Evolutionary conservation across 2,113 vertebrate genomes (phyloP), one percentile per base, ranked within the genome.

Genomic region (Rhabdornis inornatus): DNA sequence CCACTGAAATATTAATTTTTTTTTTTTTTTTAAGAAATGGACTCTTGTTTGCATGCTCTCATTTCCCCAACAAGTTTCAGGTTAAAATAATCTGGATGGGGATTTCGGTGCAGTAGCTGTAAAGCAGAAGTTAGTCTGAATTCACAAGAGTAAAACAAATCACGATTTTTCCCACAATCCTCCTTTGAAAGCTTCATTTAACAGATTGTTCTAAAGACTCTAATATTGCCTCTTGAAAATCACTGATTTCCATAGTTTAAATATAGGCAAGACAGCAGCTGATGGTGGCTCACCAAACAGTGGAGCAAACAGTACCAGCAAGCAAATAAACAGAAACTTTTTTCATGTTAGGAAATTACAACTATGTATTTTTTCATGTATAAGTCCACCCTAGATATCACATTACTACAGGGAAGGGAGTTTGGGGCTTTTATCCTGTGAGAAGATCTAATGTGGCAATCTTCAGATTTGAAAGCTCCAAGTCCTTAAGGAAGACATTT

Each of bases 401-500:
- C 39, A 39, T 22, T 10, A 52, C 23, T 83, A 33, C 35, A 59
- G 13, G 14, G 49, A 90, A 88, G 27, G 33, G 52, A 66, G 11
- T 42, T n/a, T 24, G 50, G 50, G 37, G 14, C 35, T 88, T 88
- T 90, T 45, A 85, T 35, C 21, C 69, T 57, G 10, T 53, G 47
- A 71, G 50, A 60, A 85, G 33, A 61, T 40, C 35, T 64, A 56
- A 72, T 27, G 33, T 49, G 28, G 11, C 70, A 44, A n/a, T 39
- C 15, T n/a, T 60, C 24, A 70, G 47, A 83, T 66, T 5, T 71
- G 52, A 53, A 93, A 59, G 52, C 3, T 1, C 53, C n/a, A 39
- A 50, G 50, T 76, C 37, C 16, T 23, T 53, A 60, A 66, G 45
- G 20, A 45, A 57, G 24, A 53, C 76, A 98, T 98, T 98, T 95